Percentiles rank a stretch among this genome's conserved stretches.
phyloP scores from a whole-genome alignment of 2,113 vertebrate genomes.

The Corythornis vintsioides region DNA sequence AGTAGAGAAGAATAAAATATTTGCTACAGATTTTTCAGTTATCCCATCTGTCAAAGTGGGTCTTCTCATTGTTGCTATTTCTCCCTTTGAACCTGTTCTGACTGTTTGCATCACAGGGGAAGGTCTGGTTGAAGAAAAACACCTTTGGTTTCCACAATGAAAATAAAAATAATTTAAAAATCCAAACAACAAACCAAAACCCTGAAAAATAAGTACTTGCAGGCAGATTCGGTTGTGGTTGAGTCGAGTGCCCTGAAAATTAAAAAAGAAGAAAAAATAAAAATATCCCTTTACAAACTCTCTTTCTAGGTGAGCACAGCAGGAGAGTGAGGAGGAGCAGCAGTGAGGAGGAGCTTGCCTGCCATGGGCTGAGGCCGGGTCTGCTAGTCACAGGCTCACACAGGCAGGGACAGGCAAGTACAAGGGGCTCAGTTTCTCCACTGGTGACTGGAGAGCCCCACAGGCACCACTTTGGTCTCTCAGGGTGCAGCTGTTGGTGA shows the following conservation, averaged over 20 bases:
- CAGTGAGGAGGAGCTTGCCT: not conserved
- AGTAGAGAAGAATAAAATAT: not conserved
- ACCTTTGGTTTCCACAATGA: not conserved
- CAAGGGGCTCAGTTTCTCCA: not conserved
- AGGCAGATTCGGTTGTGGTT: not conserved
- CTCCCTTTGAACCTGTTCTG: not conserved
- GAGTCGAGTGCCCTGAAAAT: not conserved
- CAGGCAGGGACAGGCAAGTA: not conserved
- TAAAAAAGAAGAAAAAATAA: no score
- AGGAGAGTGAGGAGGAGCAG: not conserved
- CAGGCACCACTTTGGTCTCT: not conserved
- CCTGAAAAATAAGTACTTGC: not conserved
- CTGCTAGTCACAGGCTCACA: not conserved
- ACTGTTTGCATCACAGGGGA: not conserved
- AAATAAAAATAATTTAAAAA: not conserved
- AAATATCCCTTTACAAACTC: not conserved
- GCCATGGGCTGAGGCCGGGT: not conserved
- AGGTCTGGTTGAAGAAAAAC: not conserved
- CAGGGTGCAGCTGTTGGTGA: not conserved
- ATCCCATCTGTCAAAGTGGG: not conserved
- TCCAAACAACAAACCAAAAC: not conserved
- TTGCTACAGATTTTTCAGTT: not conserved
- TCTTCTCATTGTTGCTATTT: not conserved
- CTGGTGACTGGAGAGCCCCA: not conserved
- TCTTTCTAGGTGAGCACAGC: not conserved